phyloP scores from a whole-genome alignment of 2,797 vertebrate species.

The Ctenopoma kingsleyae region DNA sequence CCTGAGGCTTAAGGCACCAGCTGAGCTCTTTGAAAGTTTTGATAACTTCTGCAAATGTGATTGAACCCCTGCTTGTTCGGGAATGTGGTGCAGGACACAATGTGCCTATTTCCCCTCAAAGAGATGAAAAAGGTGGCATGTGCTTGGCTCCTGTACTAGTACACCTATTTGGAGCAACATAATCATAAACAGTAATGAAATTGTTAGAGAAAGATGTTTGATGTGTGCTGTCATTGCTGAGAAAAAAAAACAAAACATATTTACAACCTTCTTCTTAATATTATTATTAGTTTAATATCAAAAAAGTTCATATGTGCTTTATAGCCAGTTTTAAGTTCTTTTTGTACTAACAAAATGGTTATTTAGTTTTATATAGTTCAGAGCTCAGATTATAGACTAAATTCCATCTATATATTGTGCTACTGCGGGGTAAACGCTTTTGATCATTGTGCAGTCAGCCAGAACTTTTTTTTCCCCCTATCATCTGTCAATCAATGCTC shows the following conservation, averaged over 20 bases:
- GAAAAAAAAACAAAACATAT: not conserved
- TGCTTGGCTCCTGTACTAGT: constrained; percentile 9
- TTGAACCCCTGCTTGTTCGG: constrained; percentile 80
- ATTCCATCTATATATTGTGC: constrained; percentile 40
- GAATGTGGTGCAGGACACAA: constrained; percentile 77
- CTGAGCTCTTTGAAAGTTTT: constrained; percentile 86
- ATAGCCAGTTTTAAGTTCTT: constrained; percentile 7
- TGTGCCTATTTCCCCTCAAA: constrained; percentile 70
- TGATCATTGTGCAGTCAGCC: constrained; percentile 48
- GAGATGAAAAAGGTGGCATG: constrained; percentile 66
- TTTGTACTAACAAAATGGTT: not conserved
- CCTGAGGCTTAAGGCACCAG: constrained; percentile 86
- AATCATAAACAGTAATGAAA: constrained; percentile 6
- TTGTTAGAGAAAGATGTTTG: constrained; percentile 12
- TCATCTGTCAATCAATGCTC: constrained; percentile 58
- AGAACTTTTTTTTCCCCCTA: constrained; percentile 47
- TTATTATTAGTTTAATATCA: not conserved
- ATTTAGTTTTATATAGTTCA: not conserved
- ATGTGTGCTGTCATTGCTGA: not conserved
- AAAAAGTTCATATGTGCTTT: not conserved
- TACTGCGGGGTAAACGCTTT: not conserved
- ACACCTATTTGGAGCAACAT: constrained; percentile 32
- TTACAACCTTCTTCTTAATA: not conserved
- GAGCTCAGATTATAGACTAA: constrained; percentile 9
- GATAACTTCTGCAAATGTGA: constrained; percentile 88